phyloP scores from a whole-genome alignment of 2,797 vertebrate genomes.

The Catharus ustulatus region DNA sequence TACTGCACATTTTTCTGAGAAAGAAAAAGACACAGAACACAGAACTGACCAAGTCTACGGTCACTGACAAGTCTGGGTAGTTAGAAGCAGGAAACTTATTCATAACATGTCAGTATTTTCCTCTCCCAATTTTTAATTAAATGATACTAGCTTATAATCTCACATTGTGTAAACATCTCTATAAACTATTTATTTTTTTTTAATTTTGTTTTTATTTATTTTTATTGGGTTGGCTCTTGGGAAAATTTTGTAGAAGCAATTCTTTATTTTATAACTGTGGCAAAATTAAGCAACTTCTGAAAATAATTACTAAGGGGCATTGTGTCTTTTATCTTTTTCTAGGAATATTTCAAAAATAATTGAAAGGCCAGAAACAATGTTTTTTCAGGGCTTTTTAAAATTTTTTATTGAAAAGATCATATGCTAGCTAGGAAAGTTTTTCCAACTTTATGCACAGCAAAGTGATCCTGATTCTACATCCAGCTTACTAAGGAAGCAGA shows the following conservation, averaged over 20 bases:
- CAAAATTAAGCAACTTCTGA: slow-evolving; percentile 14
- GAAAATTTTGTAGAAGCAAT: not conserved
- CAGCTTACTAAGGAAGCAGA: not conserved
- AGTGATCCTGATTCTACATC: not conserved
- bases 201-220: slow-evolving; percentile 42
- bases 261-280: not conserved
- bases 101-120: slow-evolving; percentile 33
- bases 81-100: not conserved
- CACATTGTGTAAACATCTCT: not conserved
- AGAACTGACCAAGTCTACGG: not conserved
- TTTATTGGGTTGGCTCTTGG: slow-evolving; percentile 6
- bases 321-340: not conserved
- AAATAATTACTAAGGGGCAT: not conserved
- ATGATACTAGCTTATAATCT: slow-evolving; percentile 16
- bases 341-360: not conserved
- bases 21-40: not conserved
- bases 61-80: not conserved
- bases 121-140: slow-evolving; percentile 39
- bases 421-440: not conserved
- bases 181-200: slow-evolving; percentile 45
- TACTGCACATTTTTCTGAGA: not conserved
- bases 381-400: too few relatives aligned
- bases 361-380: not conserved
- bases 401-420: not conserved
- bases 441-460: not conserved